Base-by-base conservation (phyloP, 2,797 vertebrate species). In the Myotis vivesi region DNA sequence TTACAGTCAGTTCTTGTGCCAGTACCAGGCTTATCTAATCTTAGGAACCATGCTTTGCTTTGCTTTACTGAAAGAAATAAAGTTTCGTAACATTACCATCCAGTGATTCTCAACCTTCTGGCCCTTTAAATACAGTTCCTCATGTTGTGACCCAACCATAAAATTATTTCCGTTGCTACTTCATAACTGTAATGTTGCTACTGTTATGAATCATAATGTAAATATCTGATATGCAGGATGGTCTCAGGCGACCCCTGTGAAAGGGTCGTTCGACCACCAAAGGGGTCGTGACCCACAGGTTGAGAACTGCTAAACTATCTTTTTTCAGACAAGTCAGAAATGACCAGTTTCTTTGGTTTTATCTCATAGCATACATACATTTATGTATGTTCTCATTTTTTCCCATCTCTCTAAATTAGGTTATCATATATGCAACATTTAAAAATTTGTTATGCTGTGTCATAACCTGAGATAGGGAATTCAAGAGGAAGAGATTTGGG, bases 371-470 rank as follows among this genome's bases (percentile, higher is more conserved):
- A 38, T 49, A 57, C 13, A 91, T 73, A 79, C 4, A 8, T 46
- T 73, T 73, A 30, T 30, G 28, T 69, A 57, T 49, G 9, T 76
- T 64, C 23, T 87, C 25, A 19, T 46, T 84, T 75, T 49, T 10
- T 30, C 51, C 1, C 38, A 28, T 30, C 9, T 81, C 6, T 87
- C n/a, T 59, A 68, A 49, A 57, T 68, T 66, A 79, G 36, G 38
- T 80, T 25, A 68, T 85, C 53, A 55, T 92, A 85, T 86, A 89
- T 76, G 49, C 41, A 64, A 28, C 41, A 28, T n/a, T 92, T 8
- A 86, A 17, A 85, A 92, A 77, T 49, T 90, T 57, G 59, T 87
- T 94, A 46, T 71, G 20, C 75, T 55, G 19, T 92, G 75, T 41
- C 30, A 71, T 23, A 41, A 92, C 4, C 20, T 76, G 41, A 92